These are phyloP conservation scores for Microctonus aethiopoides DNA, from an alignment of 2,888 invertebrate species.

Conservation along the genomic window DNA sequence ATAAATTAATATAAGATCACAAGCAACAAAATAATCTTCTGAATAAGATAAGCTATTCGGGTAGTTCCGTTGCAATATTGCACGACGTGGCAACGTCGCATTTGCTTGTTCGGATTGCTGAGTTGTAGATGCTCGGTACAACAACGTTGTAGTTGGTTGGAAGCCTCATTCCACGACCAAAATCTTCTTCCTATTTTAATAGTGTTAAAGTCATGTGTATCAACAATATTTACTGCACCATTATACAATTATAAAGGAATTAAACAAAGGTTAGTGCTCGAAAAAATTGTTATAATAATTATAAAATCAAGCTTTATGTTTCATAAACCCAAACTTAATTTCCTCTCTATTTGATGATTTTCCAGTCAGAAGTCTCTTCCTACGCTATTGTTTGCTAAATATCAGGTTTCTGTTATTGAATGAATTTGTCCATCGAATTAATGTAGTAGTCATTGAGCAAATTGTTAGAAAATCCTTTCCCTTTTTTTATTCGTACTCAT, in stretches of 20 bases:
- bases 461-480: not conserved
- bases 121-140: slow-evolving; percentile 30
- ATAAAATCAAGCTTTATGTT: not conserved
- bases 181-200: slow-evolving; percentile 3
- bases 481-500: not conserved
- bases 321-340: not conserved
- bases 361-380: not conserved
- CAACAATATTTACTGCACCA: not conserved
- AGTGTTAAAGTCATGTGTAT: slow-evolving; percentile 12
- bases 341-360: not conserved
- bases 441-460: no score
- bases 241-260: not conserved
- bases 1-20: not conserved
- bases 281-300: not conserved
- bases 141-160: slow-evolving; percentile 24
- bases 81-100: slow-evolving; percentile 28
- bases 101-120: slow-evolving; percentile 27
- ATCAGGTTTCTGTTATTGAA: not conserved
- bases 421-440: no score
- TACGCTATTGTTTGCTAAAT: not conserved
- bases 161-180: slow-evolving; percentile 3
- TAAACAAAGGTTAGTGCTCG: slow-evolving; percentile 12
- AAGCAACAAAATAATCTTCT: not conserved
- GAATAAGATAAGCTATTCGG: not conserved
- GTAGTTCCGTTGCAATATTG: slow-evolving; percentile 9